Evolutionary conservation across 2,797 vertebrate species (phyloP), one percentile per base, ranked within the genome.

Genomic region (Epinephelus awoara): DNA sequence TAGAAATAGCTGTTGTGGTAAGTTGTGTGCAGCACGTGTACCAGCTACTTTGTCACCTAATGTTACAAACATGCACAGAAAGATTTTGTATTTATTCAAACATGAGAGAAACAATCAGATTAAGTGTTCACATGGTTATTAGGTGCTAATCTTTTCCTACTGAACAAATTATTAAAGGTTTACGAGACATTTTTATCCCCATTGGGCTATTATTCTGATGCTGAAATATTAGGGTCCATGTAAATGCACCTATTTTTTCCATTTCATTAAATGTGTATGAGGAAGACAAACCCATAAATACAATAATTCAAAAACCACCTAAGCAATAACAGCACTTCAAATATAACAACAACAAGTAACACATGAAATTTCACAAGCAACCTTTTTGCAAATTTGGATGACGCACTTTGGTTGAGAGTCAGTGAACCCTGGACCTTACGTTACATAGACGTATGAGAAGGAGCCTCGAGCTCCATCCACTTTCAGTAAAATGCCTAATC

Each of bases 401-500:
- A 68, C 6, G 4, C 64, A 51, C 34, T 42, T 54, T 5, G 6
- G 47, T 52, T 25, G n/a, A 54, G 18, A 55, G 50, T 57, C 68
- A 54, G 38, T 55, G 6, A 67, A 62, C 44, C 54, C 17, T 2
- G 0, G 25, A 74, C 63, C 34, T 67, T 59, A 25, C 49, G 42
- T 52, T 67, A 56, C 6, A 8, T 63, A 46, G 46, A 72, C 63
- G n/a, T 70, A 21, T 46, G 42, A 64, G 46, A 78, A 49, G 49
- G 12, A 27, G 58, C 72, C 38, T 67, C 21, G 0, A 55, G 68
- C 56, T 49, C 70, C 25, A 56, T 75, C 68, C 62, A 62, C 23
- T 85, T 76, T 69, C 61, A 54, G 64, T 75, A 72, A 87, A 87
- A 88, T 44, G 77, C 72, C 84, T 87, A 86, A 91, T 90, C 71